Base-by-base conservation (phyloP, 2,113 vertebrate genomes). In the Cnemophilus loriae region DNA sequence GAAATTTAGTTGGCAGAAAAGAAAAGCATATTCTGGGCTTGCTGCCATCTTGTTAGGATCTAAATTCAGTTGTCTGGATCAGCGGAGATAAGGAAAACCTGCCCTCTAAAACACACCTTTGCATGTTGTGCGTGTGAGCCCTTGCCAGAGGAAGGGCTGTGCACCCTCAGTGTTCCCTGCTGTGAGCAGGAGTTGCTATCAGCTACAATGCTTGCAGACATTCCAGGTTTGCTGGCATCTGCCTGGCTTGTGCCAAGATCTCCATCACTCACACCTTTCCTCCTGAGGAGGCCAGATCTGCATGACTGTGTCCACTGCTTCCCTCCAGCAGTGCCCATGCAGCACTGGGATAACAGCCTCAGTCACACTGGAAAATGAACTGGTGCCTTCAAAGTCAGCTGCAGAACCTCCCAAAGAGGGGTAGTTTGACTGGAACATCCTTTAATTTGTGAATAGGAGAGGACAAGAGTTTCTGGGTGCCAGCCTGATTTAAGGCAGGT, bases 21-120 rank as follows among this genome's bases (percentile, higher is more conserved):
- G 77, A 75, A 94, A 47, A 82, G 30, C 57, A 56, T 30, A 90
- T 94, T 79, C 92, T 93, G 93, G 93, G 90, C 90, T 93, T 60
- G 70, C 87, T 97, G 94, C 92, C 90, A 90, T 60, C 82, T 93
- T 79, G 56, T 71, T 44, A 88, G 67, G 67, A 87, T 85, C 74
- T 93, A 85, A 91, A 82, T 78, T 87, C 61, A 71, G 69, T 82
- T 68, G 77, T 75, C 74, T 84, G 78, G 57, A 93, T 91, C 67
- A 93, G 44, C 13, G 44, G 46, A 76, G 67, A 53, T 49, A 55
- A 77, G 77, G 87, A 81, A 81, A 88, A 55, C 18, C 56, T 84
- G 77, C 42, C 57, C 75, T 35, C 55, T 42, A 20, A 61, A 89
- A 9, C 47, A 76, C 0, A 2, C 46, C n/a, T 74, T 52, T 76